A percentile compares a stretch with the other conserved stretches of the same genome.
phyloP scores from a whole-genome alignment of 2,888 invertebrate species.

The Sminthurides aquaticus region DNA sequence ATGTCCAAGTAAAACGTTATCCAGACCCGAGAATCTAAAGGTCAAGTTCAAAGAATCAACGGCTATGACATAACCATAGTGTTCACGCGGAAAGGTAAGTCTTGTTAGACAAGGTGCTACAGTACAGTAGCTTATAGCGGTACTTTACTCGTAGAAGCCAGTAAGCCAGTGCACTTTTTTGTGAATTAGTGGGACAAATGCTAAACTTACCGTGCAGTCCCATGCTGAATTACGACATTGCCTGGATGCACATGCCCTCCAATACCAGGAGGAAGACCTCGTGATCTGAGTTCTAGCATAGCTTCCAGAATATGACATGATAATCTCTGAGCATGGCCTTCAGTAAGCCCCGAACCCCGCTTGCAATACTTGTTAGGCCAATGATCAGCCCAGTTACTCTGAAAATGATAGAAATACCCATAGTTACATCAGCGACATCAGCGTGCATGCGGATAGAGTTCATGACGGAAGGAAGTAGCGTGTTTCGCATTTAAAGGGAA shows the following conservation, averaged over 20 bases:
- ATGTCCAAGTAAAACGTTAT: slow-evolving; percentile 74
- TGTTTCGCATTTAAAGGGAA: too few relatives aligned
- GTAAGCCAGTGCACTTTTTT: too few relatives aligned
- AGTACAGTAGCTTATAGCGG: slow-evolving; percentile 18
- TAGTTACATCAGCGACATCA: background rate
- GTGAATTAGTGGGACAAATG: background rate
- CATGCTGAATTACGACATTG: slow-evolving; percentile 84
- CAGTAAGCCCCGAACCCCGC: slow-evolving; percentile 61
- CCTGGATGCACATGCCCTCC: slow-evolving; percentile 82
- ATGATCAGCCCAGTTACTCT: slow-evolving; percentile 74
- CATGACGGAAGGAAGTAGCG: too few relatives aligned
- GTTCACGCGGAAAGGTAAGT: background rate
- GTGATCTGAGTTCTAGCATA: slow-evolving; percentile 72
- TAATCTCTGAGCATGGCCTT: slow-evolving; percentile 74
- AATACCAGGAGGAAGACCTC: slow-evolving; percentile 66
- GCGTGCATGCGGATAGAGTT: slow-evolving; percentile 6
- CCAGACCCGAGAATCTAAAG: slow-evolving; percentile 59
- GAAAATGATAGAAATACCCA: slow-evolving; percentile 26
- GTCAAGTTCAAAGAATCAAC: slow-evolving; percentile 14
- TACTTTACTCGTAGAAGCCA: too few relatives aligned
- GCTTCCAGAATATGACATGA: slow-evolving; percentile 83
- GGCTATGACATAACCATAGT: too few relatives aligned
- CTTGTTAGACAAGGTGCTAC: background rate
- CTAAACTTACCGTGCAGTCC: slow-evolving; percentile 66
- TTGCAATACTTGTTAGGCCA: slow-evolving; percentile 68